Evolutionary conservation across 2,888 invertebrate species (phyloP).

Genomic region (Nomada ruficornis): DNA sequence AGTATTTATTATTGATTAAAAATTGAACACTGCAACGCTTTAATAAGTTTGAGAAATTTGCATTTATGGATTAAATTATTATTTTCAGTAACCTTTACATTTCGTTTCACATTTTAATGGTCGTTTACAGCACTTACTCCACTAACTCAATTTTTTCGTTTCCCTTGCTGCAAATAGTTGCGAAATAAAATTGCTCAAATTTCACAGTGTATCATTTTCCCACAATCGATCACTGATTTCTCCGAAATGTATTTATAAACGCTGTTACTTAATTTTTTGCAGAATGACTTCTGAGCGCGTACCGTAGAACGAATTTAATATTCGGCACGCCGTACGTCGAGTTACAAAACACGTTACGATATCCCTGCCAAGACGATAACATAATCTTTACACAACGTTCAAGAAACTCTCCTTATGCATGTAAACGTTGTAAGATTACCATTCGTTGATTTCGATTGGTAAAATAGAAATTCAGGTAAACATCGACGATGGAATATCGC

Average conservation of each 20-base stretch:
- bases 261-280: constrained; percentile 14
- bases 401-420: constrained; percentile 60
- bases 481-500: neutral
- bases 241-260: neutral
- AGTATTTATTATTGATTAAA: too few relatives aligned
- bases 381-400: constrained; percentile 73
- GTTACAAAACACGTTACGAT: constrained; percentile 77
- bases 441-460: constrained; percentile 32
- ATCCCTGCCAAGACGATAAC: constrained; percentile 71
- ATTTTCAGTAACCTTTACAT: too few relatives aligned
- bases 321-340: constrained; percentile 65
- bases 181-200: too few relatives aligned
- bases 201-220: neutral
- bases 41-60: too few relatives aligned
- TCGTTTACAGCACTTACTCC: neutral
- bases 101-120: neutral
- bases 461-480: constrained; percentile 42
- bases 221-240: neutral
- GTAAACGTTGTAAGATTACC: constrained; percentile 38
- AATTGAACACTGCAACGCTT: too few relatives aligned
- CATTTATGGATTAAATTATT: too few relatives aligned
- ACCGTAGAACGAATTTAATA: constrained; percentile 61
- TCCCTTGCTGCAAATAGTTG: neutral
- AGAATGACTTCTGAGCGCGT: neutral
- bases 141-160: neutral